phyloP scores from a whole-genome alignment of 1,140 invertebrate species.

The Drosophila orena region DNA sequence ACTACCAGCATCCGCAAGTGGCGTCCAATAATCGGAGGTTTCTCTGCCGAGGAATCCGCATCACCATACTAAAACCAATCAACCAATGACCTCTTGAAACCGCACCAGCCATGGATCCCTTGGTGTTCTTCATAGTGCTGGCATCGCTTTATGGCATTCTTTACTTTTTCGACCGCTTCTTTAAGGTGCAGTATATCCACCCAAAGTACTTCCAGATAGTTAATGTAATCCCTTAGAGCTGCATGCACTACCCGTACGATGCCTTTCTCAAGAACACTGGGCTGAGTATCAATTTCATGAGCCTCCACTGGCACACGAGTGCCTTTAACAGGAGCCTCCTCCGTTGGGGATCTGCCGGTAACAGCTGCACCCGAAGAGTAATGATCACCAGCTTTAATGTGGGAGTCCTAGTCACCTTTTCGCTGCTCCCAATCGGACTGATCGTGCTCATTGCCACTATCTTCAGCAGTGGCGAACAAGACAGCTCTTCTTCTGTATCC shows the following conservation, averaged over 20 bases:
- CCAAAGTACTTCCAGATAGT: background rate
- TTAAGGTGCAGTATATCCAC: constrained; percentile 86
- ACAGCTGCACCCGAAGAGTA: constrained; percentile 86
- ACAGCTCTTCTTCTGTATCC: background rate
- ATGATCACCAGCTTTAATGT: constrained; percentile 89
- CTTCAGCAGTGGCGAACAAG: constrained; percentile 59
- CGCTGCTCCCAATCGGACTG: constrained; percentile 88
- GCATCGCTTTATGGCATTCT: constrained; percentile 87
- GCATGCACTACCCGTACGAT: constrained; percentile 92
- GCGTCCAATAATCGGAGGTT: constrained; percentile 84
- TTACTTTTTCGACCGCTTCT: constrained; percentile 90
- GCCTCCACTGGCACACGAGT: constrained; percentile 91
- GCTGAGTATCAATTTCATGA: constrained; percentile 89
- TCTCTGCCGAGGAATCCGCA: background rate
- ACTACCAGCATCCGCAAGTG: constrained; percentile 89
- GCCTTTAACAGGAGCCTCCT: constrained; percentile 89
- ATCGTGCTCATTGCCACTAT: constrained; percentile 87
- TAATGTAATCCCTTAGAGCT: constrained; percentile 86
- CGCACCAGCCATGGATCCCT: constrained; percentile 68
- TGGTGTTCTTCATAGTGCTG: constrained; percentile 71
- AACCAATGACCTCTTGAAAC: constrained; percentile 18
- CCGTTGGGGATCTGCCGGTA: constrained; percentile 88
- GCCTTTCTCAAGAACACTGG: constrained; percentile 91
- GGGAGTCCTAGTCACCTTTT: constrained; percentile 88
- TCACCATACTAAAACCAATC: background rate